Base-by-base conservation (phyloP, 2,888 invertebrate genomes). In the Ochropleura plecta region DNA sequence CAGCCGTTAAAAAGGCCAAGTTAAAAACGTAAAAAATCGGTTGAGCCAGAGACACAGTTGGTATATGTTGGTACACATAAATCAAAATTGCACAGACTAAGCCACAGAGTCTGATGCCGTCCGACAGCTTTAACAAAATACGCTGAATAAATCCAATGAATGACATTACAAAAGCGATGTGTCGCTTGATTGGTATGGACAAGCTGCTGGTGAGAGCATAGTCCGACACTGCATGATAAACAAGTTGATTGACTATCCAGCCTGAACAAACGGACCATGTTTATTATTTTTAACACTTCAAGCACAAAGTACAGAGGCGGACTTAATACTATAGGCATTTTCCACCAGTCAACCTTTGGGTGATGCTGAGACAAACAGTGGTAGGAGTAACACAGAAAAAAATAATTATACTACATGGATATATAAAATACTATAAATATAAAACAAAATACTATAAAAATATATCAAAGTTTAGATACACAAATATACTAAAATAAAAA, bases 181-280 rank as follows among this genome's bases (percentile, higher is more conserved):
- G 42, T 69, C 20, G 65, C 49, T 60, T 72, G 87, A 71, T 74
- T 90, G 85, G 90, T 93, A 93, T 93, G 93, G 90, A 88, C 42
- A 74, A 59, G 16, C 75, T 16, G 79, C 18, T 53, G 86, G 93
- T 90, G 93, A 93, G 93, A 93, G 93, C 91, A 88, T 79, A 20
- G 62, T 51, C 48, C 46, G 57, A 78, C 80, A 78, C 70, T 79
- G 90, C 88, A 91, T 91, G 81, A 76, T 82, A 88, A 91, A 88
- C 63, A 67, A 65, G 51, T 81, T 81, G 66, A 82, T 79, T 79
- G 67, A 85, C 66, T 77, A 73, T 48, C 14, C 14, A 49, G 20
- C 16, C 18, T 48, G 57, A 46, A 49, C 70, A 78, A 49, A 77
- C 70, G 46, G 2, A 5, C 44, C 18, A 48, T 18, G 51, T 30